A percentile compares a stretch with the other conserved stretches of the same genome.
Evolutionary conservation across 2,113 vertebrate genomes (phyloP).

Genomic region (Cairina moschata): DNA sequence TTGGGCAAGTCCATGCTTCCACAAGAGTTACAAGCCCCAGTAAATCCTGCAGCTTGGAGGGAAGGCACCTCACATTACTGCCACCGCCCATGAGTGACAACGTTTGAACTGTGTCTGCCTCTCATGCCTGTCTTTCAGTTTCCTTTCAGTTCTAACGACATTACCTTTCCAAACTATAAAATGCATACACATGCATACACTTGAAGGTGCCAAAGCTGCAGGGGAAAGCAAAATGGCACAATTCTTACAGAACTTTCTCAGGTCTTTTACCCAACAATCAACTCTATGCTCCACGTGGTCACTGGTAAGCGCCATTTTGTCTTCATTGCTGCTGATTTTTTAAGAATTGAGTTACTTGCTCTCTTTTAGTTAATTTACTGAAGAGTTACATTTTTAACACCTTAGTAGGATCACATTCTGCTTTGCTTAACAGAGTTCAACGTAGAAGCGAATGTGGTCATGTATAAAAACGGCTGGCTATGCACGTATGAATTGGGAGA

Average conservation of each 20-base stretch:
- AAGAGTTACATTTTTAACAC: neutral
- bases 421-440: neutral
- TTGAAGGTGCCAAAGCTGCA: neutral
- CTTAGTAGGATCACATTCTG: neutral
- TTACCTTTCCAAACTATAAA: neutral
- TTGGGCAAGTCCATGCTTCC: neutral
- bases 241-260: neutral
- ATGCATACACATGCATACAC: neutral
- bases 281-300: rapidly evolving
- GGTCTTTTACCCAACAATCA: neutral
- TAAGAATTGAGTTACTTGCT: neutral
- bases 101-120: neutral
- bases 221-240: neutral
- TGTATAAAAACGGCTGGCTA: neutral
- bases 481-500: neutral
- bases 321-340: neutral
- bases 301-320: neutral
- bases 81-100: neutral
- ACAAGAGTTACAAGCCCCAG: neutral
- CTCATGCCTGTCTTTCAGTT: neutral
- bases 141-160: neutral
- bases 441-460: neutral
- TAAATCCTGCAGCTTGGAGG: neutral
- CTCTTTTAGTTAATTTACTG: neutral
- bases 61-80: neutral